phyloP scores from a whole-genome alignment of 2,888 invertebrate genomes.

The Chymomyza caudatula region DNA sequence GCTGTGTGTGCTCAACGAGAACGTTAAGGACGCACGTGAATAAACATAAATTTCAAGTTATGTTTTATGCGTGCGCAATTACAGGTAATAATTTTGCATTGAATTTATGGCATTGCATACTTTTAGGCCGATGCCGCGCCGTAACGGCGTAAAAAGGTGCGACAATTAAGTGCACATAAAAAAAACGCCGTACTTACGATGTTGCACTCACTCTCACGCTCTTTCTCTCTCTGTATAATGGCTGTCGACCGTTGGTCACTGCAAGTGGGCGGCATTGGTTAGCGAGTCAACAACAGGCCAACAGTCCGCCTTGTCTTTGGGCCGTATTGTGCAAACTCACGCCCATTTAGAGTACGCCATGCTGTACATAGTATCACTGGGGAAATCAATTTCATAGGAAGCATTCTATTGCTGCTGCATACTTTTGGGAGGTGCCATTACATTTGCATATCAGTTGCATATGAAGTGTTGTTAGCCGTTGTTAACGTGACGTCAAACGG shows the following conservation, averaged over 20 bases:
- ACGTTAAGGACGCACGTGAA: too few relatives aligned
- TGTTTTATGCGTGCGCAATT: slow-evolving; percentile 62
- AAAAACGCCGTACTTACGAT: too few relatives aligned
- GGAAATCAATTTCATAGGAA: slow-evolving; percentile 29
- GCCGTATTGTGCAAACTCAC: slow-evolving; percentile 10
- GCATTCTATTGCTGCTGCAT: background rate
- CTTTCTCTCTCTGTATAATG: too few relatives aligned
- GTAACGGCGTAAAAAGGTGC: background rate
- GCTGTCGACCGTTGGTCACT: background rate
- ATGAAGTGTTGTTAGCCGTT: background rate
- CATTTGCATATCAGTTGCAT: background rate
- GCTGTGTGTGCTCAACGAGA: background rate
- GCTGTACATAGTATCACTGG: slow-evolving; percentile 7
- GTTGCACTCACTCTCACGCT: background rate
- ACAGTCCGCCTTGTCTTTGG: background rate
- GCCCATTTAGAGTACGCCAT: slow-evolving; percentile 20
- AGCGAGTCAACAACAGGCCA: too few relatives aligned
- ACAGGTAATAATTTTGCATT: slow-evolving; percentile 56
- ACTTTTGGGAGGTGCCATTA: background rate
- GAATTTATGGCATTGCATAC: slow-evolving; percentile 51
- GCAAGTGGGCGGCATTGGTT: background rate
- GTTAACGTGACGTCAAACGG: background rate
- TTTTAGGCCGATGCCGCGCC: slow-evolving; percentile 27
- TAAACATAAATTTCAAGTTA: slow-evolving; percentile 63
- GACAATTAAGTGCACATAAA: slow-evolving; percentile 35